phyloP scores from a whole-genome alignment of 2,797 vertebrate species.

The Cyclopterus lumpus region DNA sequence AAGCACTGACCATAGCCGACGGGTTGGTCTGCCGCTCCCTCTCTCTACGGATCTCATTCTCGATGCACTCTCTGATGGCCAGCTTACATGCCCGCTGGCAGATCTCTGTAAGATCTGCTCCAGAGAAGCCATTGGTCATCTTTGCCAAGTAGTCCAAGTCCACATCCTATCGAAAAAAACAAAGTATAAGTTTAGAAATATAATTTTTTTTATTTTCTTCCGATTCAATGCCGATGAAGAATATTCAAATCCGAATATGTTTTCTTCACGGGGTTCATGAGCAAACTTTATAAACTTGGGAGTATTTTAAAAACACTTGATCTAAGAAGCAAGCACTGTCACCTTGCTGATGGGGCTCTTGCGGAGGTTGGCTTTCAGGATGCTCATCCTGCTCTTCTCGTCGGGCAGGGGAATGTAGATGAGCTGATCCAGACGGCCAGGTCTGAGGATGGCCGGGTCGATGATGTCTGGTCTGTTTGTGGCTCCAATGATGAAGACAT shows the following conservation, averaged over 20 bases:
- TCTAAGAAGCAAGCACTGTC: slow-evolving; percentile 18
- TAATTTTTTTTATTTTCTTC: neutral
- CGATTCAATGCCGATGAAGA: neutral
- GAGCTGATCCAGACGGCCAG: slow-evolving; percentile 95
- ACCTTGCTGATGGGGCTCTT: slow-evolving; percentile 98
- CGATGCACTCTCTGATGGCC: slow-evolving; percentile 97
- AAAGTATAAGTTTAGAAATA: neutral
- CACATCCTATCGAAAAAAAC: slow-evolving; percentile 86
- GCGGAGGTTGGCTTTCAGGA: slow-evolving; percentile 97
- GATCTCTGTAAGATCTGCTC: slow-evolving; percentile 97
- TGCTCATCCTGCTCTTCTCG: slow-evolving; percentile 97
- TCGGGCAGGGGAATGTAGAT: slow-evolving; percentile 98
- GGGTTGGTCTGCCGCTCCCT: slow-evolving; percentile 97
- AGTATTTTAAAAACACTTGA: neutral
- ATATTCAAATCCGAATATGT: neutral
- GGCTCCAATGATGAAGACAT: slow-evolving; percentile 97
- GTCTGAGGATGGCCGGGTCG: slow-evolving; percentile 96
- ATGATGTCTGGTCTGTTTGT: slow-evolving; percentile 99
- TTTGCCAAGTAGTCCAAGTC: slow-evolving; percentile 97
- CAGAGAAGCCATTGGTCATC: slow-evolving; percentile 99
- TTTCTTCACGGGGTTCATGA: neutral
- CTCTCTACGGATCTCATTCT: slow-evolving; percentile 96
- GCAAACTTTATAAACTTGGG: neutral
- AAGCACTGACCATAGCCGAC: slow-evolving; percentile 92
- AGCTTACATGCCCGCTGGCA: slow-evolving; percentile 98